Evolutionary conservation across 1,140 invertebrate species (phyloP), one percentile per base, ranked within the genome.

Genomic region (Drosophila tristis): DNA sequence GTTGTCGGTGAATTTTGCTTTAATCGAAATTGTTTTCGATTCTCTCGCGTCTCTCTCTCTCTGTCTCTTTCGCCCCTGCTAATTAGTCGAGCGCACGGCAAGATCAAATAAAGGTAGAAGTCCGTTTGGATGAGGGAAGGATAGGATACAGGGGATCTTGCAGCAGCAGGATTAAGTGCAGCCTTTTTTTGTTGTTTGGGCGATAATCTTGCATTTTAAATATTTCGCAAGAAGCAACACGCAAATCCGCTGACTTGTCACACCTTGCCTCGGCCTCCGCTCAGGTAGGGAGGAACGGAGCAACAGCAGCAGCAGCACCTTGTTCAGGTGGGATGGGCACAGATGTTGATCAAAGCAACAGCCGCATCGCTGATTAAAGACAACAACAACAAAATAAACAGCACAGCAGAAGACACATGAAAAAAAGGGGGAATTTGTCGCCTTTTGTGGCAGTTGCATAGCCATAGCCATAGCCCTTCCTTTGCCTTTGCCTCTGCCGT

Each of bases 181-280:
- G 66, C 64, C 80, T 74, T 82, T 82, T 78, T 82, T 74, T 8
- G 8, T 9, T 31, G 2, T 31, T 31, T 31, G 47, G 43, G 44
- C 67, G 84, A 87, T 87, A 87, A 87, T 87, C 84, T 87, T 77
- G 71, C 76, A 84, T 89, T 74, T 87, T 87, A 89, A 82, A 87
- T 87, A 87, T 87, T 87, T 87, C 84, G 76, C 79, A 70, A 78
- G 84, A 87, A 86, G 64, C 64, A 82, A 87, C 84, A 89, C 84
- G 84, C 84, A 89, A 86, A 87, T 87, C 84, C 84, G 79, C 84
- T 87, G 84, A 87, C 84, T 87, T 87, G 84, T 87, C 84, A 87
- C 84, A 87, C 84, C 84, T 87, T 82, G 56, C n/a, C 29, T 11
- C 6, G 20, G 20, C 20, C 25, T 25, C 25, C 9, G 7, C 59